A percentile compares a stretch with the other conserved stretches of the same genome.
Evolutionary conservation across 2,797 vertebrate species (phyloP).

Genomic region (Strix occidentalis): DNA sequence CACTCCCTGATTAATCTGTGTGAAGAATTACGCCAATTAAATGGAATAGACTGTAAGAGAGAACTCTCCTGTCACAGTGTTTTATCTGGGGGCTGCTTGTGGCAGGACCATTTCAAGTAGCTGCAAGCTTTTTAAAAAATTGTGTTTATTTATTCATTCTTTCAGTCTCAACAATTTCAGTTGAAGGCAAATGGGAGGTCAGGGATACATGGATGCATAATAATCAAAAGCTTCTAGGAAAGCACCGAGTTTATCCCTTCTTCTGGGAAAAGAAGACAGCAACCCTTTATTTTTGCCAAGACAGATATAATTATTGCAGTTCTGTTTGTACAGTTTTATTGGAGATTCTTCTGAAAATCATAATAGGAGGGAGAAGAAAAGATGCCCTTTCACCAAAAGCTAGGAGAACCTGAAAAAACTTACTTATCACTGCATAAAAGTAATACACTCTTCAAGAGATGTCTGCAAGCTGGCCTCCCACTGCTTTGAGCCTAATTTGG

Average conservation of each 20-base stretch:
- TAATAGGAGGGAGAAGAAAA: not conserved
- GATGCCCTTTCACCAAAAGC: not conserved
- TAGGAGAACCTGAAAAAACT: not conserved
- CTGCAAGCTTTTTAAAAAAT: not conserved
- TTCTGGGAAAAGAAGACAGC: not conserved
- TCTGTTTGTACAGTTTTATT: not conserved
- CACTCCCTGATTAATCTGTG: not conserved
- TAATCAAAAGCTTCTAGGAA: not conserved
- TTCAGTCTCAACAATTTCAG: not conserved
- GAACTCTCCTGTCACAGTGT: not conserved
- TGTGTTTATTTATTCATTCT: not conserved
- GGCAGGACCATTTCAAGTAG: not conserved
- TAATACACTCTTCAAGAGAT: not conserved
- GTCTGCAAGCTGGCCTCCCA: not conserved
- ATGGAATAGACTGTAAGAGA: not conserved
- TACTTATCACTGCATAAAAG: not conserved
- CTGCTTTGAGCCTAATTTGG: not conserved
- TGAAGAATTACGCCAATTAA: not conserved
- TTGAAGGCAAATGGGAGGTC: not conserved
- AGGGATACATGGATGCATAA: not conserved
- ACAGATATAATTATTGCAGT: not conserved
- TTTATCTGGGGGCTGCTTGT: not conserved
- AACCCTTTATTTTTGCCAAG: not conserved
- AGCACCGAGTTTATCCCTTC: not conserved
- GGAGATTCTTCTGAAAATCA: not conserved